Evolutionary conservation across 2,888 invertebrate genomes (phyloP), one percentile per base, ranked within the genome.

Genomic region (Iphiclides podalirius): DNA sequence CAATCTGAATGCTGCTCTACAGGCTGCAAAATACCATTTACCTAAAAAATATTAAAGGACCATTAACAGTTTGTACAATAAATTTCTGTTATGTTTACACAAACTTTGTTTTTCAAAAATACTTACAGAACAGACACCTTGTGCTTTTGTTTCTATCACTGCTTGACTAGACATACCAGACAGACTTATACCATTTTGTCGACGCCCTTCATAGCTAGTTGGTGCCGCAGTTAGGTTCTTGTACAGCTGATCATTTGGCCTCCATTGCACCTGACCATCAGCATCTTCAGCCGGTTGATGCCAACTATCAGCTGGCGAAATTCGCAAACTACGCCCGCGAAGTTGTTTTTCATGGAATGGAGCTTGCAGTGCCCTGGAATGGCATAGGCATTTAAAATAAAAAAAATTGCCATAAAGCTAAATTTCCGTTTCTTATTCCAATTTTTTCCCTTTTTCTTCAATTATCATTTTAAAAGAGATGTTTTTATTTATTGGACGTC

Each of bases 271-370:
- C 53, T 78, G 57, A 60, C 80, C 82, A 31, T 80, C 70, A 0
- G 73, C 64, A 37, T 78, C 77, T 55, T 82, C 82, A 0, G 69
- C 78, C 0, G 92, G 92, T 63, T 92, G 92, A 66, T 92, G 91
- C 92, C 92, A 92, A 48, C 90, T 90, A 63, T 92, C 91, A 0
- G 92, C 92, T 0, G 91, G 88, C 0, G 84, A 85, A 46, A 90
- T 88, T 58, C 79, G 78, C 36, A 92, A 68, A 47, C 65, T 70
- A 34, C 79, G 74, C 6, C 84, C 86, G 26, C 79, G 64, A 1
- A 87, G 59, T 6, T 55, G 61, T 55, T 79, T 83, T 54, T 85
- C 81, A 41, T 82, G 77, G 6, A 52, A 46, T 9, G 85, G 85
- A 2, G 87, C 88, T 67, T 70, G 66, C 12, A 86, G 66, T 2